phyloP scores from a whole-genome alignment of 1,140 invertebrate genomes.

The Ridgeia piscesae region DNA sequence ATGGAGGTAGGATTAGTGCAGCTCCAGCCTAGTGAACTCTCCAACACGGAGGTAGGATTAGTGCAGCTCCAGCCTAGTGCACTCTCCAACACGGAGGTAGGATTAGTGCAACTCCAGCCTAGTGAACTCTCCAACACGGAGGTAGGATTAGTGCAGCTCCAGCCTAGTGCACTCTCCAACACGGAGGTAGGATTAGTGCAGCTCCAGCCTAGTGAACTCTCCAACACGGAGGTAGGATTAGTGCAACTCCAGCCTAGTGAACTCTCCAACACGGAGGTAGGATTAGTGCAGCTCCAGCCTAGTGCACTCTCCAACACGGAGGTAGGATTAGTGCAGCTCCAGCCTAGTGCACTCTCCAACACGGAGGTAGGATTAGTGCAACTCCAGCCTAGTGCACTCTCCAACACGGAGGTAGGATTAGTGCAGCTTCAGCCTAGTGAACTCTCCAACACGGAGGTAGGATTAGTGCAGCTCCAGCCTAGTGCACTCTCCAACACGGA shows the following conservation, averaged over 20 bases:
- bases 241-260: background rate
- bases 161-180: conserved; percentile 10
- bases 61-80: conserved; percentile 3
- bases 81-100: background rate
- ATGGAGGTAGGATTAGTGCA: background rate
- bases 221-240: background rate
- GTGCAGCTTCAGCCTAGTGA: background rate
- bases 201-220: conserved; percentile 9
- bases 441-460: background rate
- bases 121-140: conserved; percentile 1
- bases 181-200: background rate
- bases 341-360: conserved; percentile 10
- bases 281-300: background rate
- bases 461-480: background rate
- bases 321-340: background rate
- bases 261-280: background rate
- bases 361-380: background rate
- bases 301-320: conserved; percentile 9
- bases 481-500: conserved; percentile 9
- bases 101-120: background rate
- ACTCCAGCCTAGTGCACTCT: conserved; percentile 10
- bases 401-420: background rate
- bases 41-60: background rate
- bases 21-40: conserved; percentile 9
- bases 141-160: background rate